Base-by-base conservation (phyloP, 2,888 invertebrate genomes). In the Mythimna impura region DNA sequence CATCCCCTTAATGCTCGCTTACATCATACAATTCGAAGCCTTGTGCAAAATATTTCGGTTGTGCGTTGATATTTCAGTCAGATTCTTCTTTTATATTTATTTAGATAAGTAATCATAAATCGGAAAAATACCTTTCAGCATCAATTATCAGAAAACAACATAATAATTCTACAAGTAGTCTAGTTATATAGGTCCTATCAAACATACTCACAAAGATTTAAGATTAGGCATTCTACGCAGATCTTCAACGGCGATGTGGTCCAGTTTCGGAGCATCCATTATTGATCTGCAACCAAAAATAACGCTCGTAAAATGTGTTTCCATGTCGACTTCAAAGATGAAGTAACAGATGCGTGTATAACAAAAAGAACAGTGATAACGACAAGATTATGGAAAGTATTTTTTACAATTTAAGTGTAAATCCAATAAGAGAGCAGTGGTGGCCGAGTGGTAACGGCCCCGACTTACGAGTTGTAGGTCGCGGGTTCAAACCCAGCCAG, bases 141-240 rank as follows among this genome's bases (percentile, higher is more conserved):
- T 34, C 14, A 47, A 61, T 50, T 40, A 61, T 73, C 40, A 2
- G 17, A 57, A 17, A 25, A 34, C 25, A 17, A 12, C 30, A n/a
- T 0, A 58, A 40, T 34, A 71, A 43, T n/a, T 4, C 20, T 34
- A 58, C 43, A 43, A 66, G 34, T 78, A 66, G 58, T 66, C 14
- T 22, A 20, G 3, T 36, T 76, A 68, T 22, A 83, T 52, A n/a
- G 9, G 2, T 43, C 12, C 4, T 71, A 57, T 60, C 34, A n/a
- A 34, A 25, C 30, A 58, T 65, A 96, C 97, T 96, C 91, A 97
- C 97, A 97, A 94, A 72, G 97, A 96, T 92, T 97, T 96, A 74
- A 97, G 95, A 91, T 96, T 95, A 73, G 96, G 96, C 92, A 97
- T 96, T 88, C 96, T 94, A 43, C 95, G 93, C 89, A 97, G 97